phyloP scores from a whole-genome alignment of 2,888 invertebrate genomes.

The Pilophorus perplexus region DNA sequence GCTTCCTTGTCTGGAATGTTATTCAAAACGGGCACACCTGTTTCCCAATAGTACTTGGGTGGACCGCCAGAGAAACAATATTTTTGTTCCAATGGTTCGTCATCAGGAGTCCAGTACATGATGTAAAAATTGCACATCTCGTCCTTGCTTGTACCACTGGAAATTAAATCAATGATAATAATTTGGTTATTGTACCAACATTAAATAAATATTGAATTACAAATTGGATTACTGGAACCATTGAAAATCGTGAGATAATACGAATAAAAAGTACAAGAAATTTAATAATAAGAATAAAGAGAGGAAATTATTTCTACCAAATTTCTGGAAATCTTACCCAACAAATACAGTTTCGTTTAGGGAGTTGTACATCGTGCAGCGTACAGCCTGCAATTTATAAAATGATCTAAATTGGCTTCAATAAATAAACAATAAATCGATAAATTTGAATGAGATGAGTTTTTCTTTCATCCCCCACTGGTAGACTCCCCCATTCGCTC shows the following conservation, averaged over 20 bases:
- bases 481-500: too few relatives aligned
- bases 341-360: slow-evolving; percentile 64
- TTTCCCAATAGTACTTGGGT: slow-evolving; percentile 78
- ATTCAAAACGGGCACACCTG: slow-evolving; percentile 58
- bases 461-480: too few relatives aligned
- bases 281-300: too few relatives aligned
- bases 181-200: too few relatives aligned
- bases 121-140: slow-evolving; percentile 97
- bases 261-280: not conserved
- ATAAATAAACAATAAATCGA: not conserved
- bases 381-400: slow-evolving; percentile 63
- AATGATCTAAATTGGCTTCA: too few relatives aligned
- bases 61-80: slow-evolving; percentile 84
- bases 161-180: slow-evolving; percentile 36
- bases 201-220: too few relatives aligned
- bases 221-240: too few relatives aligned
- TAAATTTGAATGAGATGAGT: too few relatives aligned
- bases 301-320: too few relatives aligned
- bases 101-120: slow-evolving; percentile 85
- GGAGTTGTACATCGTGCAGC: slow-evolving; percentile 87
- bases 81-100: slow-evolving; percentile 69
- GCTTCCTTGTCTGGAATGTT: slow-evolving; percentile 76
- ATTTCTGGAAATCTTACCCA: slow-evolving; percentile 65
- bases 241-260: too few relatives aligned
- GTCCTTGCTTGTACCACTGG: slow-evolving; percentile 72